These are phyloP conservation scores for Molossus molossus DNA, from an alignment of 2,797 vertebrate genomes.

Conservation along the genomic window DNA sequence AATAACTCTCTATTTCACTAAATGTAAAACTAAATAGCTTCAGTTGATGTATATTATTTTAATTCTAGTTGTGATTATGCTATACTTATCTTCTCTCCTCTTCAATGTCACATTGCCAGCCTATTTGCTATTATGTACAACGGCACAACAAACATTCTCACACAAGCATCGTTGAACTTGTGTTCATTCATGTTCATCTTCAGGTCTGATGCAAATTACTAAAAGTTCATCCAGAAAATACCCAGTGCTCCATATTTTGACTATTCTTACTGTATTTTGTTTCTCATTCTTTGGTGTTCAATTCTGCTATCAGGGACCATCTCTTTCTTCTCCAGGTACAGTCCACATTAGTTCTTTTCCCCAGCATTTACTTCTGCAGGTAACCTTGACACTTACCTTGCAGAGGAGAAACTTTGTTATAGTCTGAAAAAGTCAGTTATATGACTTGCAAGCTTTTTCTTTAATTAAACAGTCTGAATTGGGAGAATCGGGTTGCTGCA, in stretches of 20 bases:
- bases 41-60: neutral
- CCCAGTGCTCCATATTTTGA: neutral
- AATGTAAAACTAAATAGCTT: neutral
- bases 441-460: slow-evolving; percentile 66
- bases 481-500: slow-evolving; percentile 35
- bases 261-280: neutral
- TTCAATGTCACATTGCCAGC: neutral
- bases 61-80: neutral
- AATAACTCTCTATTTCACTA: slow-evolving; percentile 2
- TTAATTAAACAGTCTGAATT: slow-evolving; percentile 62
- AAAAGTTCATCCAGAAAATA: neutral
- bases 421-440: slow-evolving; percentile 52
- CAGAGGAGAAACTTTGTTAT: slow-evolving; percentile 11
- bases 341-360: neutral
- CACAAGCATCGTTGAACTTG: neutral
- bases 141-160: neutral
- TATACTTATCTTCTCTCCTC: neutral
- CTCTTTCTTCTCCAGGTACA: neutral
- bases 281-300: neutral
- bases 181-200: neutral
- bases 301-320: neutral
- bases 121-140: neutral
- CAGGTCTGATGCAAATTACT: neutral
- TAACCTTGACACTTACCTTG: slow-evolving; percentile 42
- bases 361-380: slow-evolving; percentile 27